Percentiles rank a stretch among this genome's conserved stretches.
Evolutionary conservation across 2,888 invertebrate genomes (phyloP).

Genomic region (Idaea straminata): DNA sequence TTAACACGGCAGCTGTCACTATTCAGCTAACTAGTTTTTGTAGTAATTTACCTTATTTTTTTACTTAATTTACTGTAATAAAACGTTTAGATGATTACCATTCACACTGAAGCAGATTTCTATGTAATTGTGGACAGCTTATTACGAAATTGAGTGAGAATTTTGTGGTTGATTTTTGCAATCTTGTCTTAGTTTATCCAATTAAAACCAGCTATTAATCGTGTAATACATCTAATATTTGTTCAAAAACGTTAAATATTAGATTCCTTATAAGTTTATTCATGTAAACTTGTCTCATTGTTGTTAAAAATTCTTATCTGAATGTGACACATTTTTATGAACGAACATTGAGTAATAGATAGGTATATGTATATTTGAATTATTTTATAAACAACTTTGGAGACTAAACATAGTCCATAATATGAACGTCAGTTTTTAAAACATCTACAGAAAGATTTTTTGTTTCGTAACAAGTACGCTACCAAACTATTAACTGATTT

Average conservation of each 20-base stretch:
- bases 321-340: constrained; percentile 1
- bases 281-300: background rate
- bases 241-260: background rate
- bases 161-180: background rate
- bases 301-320: background rate
- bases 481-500: too few species aligned
- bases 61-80: constrained; percentile 25
- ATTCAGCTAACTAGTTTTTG: constrained; percentile 36
- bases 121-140: background rate
- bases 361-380: too few species aligned
- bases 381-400: too few species aligned
- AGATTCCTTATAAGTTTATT: background rate
- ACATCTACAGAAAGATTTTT: too few species aligned
- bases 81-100: constrained; percentile 14
- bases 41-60: constrained; percentile 33
- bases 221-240: background rate
- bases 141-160: background rate
- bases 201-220: background rate
- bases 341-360: background rate
- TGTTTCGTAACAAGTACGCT: too few species aligned
- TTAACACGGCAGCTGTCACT: constrained; percentile 30
- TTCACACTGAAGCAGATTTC: background rate
- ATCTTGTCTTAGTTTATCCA: background rate
- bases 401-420: too few species aligned
- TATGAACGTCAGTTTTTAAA: too few species aligned